Evolutionary conservation across 2,113 vertebrate genomes (phyloP).

Genomic region (Willisornis vidua): DNA sequence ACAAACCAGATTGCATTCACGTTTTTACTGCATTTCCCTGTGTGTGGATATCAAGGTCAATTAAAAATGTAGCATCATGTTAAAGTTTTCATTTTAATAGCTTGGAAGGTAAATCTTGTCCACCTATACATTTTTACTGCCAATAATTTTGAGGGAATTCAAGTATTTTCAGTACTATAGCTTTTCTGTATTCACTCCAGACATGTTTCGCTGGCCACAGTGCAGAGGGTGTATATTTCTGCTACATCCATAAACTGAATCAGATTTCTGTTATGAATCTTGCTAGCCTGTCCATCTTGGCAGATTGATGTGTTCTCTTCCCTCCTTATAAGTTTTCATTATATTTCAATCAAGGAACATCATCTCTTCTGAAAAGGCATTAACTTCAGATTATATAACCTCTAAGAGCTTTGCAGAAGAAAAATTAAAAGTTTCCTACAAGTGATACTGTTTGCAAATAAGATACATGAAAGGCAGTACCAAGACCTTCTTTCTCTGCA

Average conservation of each 20-base stretch:
- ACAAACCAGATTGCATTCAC: not conserved
- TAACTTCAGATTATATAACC: not conserved
- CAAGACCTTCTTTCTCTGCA: not conserved
- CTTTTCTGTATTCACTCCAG: not conserved
- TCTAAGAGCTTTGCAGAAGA: not conserved
- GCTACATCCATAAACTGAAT: not conserved
- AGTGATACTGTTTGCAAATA: not conserved
- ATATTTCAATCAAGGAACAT: not conserved
- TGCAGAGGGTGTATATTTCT: not conserved
- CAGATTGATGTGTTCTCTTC: not conserved
- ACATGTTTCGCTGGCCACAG: not conserved
- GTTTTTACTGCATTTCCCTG: not conserved
- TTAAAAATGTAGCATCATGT: not conserved
- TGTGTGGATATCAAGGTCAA: accelerated
- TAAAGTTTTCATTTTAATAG: not conserved
- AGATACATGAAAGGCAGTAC: not conserved
- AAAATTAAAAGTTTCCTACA: not conserved
- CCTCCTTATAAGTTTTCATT: not conserved
- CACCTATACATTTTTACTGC: not conserved
- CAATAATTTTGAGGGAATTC: not conserved
- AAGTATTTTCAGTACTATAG: not conserved
- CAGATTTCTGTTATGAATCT: not conserved
- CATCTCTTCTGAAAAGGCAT: not conserved
- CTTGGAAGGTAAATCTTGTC: not conserved
- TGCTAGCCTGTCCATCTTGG: not conserved